Evolutionary conservation across 2,797 vertebrate species (phyloP), one percentile per base, ranked within the genome.

Genomic region (Esox masquinongy): DNA sequence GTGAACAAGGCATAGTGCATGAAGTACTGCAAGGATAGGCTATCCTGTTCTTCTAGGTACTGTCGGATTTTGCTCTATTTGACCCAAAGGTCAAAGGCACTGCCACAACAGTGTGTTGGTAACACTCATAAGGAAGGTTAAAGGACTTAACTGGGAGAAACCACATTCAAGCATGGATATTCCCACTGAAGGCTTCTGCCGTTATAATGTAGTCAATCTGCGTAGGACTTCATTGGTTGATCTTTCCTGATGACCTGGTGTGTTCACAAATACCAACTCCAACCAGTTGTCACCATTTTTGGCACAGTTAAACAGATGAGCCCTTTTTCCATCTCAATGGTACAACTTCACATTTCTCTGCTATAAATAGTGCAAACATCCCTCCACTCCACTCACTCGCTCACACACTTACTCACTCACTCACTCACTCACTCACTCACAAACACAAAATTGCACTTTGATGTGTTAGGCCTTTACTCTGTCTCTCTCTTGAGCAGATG

Each of bases 361-460:
- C 47, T 70, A 72, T 68, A 73, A 47, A 79, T 80, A 79, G 71
- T 69, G 53, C 70, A 69, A 63, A 66, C 68, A 47, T 1, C 70
- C 59, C 72, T 26, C 53, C 70, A 71, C 69, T 56, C 73, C 74
- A 63, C 68, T 63, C 73, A 26, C n/a, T 39, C 69, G 77, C 66
- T 79, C 74, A 64, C 36, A 68, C 70, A 59, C 73, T 66, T 72
- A 72, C 63, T 66, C 73, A 72, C 63, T 61, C 78, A 68, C 74
- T 74, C 36, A 78, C 72, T 81, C 66, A 79, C 50, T 79, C 73
- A 69, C 43, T 72, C 67, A 50, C 36, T 76, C 24, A 59, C 80
- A 87, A 78, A 77, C 85, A 88, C 92, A 88, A 83, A 83, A 88
- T 92, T 93, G 90, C 88, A 93, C 91, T 89, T 77, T 80, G 85